These are phyloP conservation scores for Brachynemurus nebulosus DNA, from an alignment of 2,888 invertebrate species.

Conservation along the genomic window DNA sequence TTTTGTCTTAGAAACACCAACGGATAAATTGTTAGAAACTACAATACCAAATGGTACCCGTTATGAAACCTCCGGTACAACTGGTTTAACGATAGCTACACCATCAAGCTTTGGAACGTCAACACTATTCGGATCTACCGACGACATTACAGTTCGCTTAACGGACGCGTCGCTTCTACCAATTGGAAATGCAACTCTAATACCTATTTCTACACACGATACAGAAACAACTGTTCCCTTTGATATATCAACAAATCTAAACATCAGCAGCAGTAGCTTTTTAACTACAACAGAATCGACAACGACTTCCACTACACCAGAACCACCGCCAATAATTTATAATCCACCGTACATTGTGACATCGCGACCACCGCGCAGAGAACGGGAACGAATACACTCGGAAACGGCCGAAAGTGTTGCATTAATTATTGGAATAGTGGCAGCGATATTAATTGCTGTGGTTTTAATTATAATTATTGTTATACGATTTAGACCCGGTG, in stretches of 20 bases:
- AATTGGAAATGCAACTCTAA: constrained; percentile 9
- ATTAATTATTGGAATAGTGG: constrained; percentile 76
- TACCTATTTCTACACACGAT: constrained; percentile 17
- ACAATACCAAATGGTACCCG: too few species aligned
- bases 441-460: constrained; percentile 79
- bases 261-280: constrained; percentile 18
- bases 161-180: constrained; percentile 11
- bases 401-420: constrained; percentile 61
- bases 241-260: constrained; percentile 12
- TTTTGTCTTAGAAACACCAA: too few species aligned
- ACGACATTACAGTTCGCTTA: not conserved
- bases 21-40: too few species aligned
- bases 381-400: constrained; percentile 41
- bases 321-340: constrained; percentile 28
- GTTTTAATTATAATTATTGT: constrained; percentile 82
- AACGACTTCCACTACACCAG: constrained; percentile 22
- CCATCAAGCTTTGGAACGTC: constrained; percentile 25
- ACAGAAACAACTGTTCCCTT: constrained; percentile 10
- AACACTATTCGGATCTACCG: not conserved
- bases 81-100: constrained; percentile 23
- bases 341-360: constrained; percentile 27
- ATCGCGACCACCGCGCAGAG: constrained; percentile 24
- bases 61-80: constrained; percentile 5
- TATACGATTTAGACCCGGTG: constrained; percentile 72
- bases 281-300: constrained; percentile 21